Evolutionary conservation across 2,888 invertebrate species (phyloP).

Genomic region (Pandemis heparana): DNA sequence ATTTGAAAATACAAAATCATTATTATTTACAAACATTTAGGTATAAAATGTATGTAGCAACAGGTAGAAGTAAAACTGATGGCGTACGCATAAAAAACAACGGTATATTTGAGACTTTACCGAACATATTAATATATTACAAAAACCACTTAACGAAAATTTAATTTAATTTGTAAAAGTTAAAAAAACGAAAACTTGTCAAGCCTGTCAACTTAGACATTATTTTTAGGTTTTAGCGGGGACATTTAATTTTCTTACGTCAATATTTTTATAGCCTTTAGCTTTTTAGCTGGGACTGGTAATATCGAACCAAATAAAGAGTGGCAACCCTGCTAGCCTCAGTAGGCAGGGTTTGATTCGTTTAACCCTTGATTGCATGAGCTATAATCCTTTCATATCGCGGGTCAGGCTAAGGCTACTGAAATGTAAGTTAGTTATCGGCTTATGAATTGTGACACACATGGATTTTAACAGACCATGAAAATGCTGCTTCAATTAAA

Average conservation of each 20-base stretch:
- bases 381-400: slow-evolving; percentile 32
- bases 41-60: background rate
- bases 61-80: background rate
- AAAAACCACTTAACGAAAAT: background rate
- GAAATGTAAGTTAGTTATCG: background rate
- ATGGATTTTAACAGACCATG: background rate
- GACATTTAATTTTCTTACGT: background rate
- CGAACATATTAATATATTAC: background rate
- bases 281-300: background rate
- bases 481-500: background rate
- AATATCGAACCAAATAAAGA: background rate
- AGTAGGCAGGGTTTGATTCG: slow-evolving; percentile 37
- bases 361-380: slow-evolving; percentile 45
- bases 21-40: no score
- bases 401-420: slow-evolving; percentile 7
- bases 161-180: background rate
- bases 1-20: no score
- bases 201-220: background rate
- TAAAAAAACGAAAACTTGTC: slow-evolving; percentile 1
- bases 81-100: background rate
- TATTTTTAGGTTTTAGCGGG: background rate
- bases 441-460: background rate
- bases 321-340: slow-evolving; percentile 19
- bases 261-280: background rate
- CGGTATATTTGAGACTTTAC: background rate